phyloP scores from a whole-genome alignment of 1,140 invertebrate species.

The Kradibia gibbosae region DNA sequence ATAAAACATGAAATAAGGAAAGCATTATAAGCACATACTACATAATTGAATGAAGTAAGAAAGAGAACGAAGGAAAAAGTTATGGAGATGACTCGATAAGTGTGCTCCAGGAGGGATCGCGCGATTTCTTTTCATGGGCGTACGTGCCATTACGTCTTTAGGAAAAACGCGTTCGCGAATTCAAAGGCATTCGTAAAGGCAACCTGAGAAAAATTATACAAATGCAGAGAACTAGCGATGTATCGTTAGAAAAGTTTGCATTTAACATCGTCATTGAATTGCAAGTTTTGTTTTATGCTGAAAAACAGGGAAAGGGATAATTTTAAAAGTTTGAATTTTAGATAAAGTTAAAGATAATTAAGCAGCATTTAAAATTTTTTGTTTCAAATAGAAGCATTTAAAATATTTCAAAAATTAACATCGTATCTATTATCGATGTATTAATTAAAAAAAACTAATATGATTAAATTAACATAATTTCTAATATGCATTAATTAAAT shows the following conservation, averaged over 20 bases:
- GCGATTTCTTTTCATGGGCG: conserved; percentile 40
- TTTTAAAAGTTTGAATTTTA: conserved; percentile 27
- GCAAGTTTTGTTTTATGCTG: not conserved
- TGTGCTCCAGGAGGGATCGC: not conserved
- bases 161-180: conserved; percentile 20
- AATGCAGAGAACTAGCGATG: not conserved
- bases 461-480: not conserved
- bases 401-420: not conserved
- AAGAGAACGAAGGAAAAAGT: conserved; percentile 9
- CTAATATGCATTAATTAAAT: too few relatives aligned
- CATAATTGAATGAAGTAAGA: conserved; percentile 1
- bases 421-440: not conserved
- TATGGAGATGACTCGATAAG: conserved; percentile 40
- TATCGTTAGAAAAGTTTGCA: not conserved
- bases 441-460: not conserved
- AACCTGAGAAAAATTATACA: not conserved
- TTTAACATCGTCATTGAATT: conserved; percentile 49
- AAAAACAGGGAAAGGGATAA: conserved; percentile 31
- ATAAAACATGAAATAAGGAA: not conserved
- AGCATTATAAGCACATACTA: conserved; percentile 1
- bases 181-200: not conserved
- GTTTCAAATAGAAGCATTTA: not conserved
- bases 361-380: conserved; percentile 29
- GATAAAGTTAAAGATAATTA: conserved; percentile 20
- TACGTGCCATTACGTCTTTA: conserved; percentile 13